Conservation (phyloP, 2,888 invertebrate species). For the Taenaris catops region DNA sequence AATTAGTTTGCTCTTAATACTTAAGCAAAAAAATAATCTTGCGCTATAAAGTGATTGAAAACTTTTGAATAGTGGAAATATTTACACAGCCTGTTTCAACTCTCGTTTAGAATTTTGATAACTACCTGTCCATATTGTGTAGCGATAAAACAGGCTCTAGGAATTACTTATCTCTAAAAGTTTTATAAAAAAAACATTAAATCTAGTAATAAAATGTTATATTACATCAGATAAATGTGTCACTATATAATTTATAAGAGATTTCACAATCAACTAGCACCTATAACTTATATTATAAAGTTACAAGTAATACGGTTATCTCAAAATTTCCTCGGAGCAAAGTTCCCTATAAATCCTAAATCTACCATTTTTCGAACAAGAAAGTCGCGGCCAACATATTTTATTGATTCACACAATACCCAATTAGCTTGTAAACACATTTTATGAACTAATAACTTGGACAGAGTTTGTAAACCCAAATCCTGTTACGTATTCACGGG, state of each 20-base stretch:
- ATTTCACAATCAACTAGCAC: slow-evolving; percentile 58
- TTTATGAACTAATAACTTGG: too few relatives aligned
- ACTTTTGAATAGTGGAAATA: slow-evolving; percentile 8
- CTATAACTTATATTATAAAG: slow-evolving; percentile 38
- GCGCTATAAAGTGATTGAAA: slow-evolving; percentile 1
- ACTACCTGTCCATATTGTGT: not conserved
- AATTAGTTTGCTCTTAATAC: not conserved
- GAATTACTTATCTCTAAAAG: slow-evolving; percentile 7
- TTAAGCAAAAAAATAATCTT: not conserved
- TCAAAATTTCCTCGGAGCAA: not conserved
- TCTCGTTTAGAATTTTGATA: slow-evolving; percentile 1
- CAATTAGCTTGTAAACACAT: too few relatives aligned
- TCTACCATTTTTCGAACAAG: too few relatives aligned
- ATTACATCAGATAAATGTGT: slow-evolving; percentile 7
- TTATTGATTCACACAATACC: too few relatives aligned
- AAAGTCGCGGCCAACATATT: too few relatives aligned
- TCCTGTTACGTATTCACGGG: too few relatives aligned
- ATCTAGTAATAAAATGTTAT: slow-evolving; percentile 1
- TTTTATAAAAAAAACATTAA: slow-evolving; percentile 1
- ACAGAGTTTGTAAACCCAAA: too few relatives aligned
- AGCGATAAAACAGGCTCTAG: slow-evolving; percentile 6
- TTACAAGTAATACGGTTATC: not conserved
- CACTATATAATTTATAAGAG: slow-evolving; percentile 40
- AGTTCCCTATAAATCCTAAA: not conserved
- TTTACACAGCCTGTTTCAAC: slow-evolving; percentile 12